phyloP scores from a whole-genome alignment of 2,113 vertebrate species.

The Hyla sarda region DNA sequence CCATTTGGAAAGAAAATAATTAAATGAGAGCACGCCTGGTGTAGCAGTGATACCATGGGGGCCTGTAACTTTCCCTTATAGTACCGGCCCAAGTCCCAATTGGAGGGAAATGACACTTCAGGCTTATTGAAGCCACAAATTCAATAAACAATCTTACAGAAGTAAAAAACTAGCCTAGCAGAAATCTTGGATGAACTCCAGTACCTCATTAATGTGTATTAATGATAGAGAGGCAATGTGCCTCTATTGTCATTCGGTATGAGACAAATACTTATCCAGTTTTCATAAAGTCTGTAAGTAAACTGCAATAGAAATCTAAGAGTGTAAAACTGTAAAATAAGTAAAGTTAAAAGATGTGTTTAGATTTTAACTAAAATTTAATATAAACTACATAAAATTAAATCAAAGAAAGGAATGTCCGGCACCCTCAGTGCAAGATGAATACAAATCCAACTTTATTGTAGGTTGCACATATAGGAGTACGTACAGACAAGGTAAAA shows the following conservation, averaged over 20 bases:
- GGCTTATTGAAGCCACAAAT: not conserved
- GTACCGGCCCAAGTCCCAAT: too few relatives aligned
- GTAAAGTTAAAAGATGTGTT: not conserved
- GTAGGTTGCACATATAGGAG: too few relatives aligned
- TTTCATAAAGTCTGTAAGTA: not conserved
- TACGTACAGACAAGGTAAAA: too few relatives aligned
- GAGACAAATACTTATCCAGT: not conserved
- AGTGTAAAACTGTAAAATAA: not conserved
- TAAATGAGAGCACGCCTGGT: not conserved
- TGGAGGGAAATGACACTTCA: not conserved
- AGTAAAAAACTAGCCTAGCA: not conserved
- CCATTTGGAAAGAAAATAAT: constrained; percentile 20
- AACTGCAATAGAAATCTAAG: not conserved
- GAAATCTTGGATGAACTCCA: constrained; percentile 11
- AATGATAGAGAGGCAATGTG: not conserved
- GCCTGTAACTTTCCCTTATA: not conserved
- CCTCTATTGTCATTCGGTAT: not conserved
- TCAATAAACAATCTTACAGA: not conserved
- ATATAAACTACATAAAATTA: not conserved
- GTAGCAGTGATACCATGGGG: constrained; percentile 10
- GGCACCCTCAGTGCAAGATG: too few relatives aligned
- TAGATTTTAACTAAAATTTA: too few relatives aligned
- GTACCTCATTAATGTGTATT: not conserved
- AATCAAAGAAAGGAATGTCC: too few relatives aligned
- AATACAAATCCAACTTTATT: too few relatives aligned